Evolutionary conservation across 2,797 vertebrate genomes (phyloP), one percentile per base, ranked within the genome.

Genomic region (Rhinogobio ventralis): DNA sequence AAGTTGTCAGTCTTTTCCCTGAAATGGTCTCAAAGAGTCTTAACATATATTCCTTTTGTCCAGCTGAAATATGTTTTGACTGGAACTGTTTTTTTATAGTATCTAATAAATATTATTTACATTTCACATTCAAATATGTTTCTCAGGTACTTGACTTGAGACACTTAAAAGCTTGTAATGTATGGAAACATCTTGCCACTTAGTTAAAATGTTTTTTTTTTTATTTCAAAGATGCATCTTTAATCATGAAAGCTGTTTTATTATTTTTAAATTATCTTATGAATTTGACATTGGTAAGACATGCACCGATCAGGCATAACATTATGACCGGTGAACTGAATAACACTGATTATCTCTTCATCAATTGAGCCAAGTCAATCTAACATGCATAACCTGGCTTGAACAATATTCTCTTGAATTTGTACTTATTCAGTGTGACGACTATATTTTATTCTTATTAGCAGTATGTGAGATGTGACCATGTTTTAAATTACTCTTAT

Each of bases 21-120:
- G 28, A 85, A 51, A 19, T 20, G 23, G 46, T 79, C 81, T 72
- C 66, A 64, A 66, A 30, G n/a, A 33, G 62, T 83, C 25, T 45
- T 46, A 25, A 57, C 15, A 28, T 60, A 14, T 20, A 78, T 72
- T 60, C 23, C 49, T 8, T 49, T 62, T 82, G 72, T 45, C 14
- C 9, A 10, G 30, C n/a, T 55, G 25, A 72, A 71, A 33, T n/a
- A 13, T 36, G 20, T 68, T 8, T 25, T 36, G 62, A 67, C 45
- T 36, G 30, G 42, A 19, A 20, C 20, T 36, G 45, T 13, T 4
- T 71, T 45, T 46, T 45, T 67, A 67, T 67, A 66, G 30, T 4
- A 19, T 19, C 6, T 33, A 8, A 2, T 53, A 19, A 57, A 57
- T 67, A 33, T 19, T 67, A 33, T 67, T 67, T 67, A 19, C 28